These are phyloP conservation scores for Belonocnema kinseyi DNA, from an alignment of 1,140 invertebrate species.

Conservation along the genomic window DNA sequence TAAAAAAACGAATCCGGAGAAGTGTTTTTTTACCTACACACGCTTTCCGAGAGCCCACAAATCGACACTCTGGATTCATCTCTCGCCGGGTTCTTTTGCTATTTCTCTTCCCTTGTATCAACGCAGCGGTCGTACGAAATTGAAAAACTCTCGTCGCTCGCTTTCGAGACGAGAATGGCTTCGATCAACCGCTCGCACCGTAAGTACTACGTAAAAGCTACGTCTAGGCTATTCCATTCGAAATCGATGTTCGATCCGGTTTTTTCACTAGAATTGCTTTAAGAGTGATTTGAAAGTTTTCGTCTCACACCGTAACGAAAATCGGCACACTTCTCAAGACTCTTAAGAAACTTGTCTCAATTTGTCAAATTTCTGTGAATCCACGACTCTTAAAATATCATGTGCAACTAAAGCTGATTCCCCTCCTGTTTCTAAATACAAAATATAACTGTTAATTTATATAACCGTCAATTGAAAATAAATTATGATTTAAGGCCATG, in stretches of 20 bases:
- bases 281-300: not conserved
- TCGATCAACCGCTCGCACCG: constrained; percentile 7
- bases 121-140: not conserved
- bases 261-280: not conserved
- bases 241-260: constrained; percentile 9
- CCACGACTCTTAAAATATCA: no score
- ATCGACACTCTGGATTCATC: not conserved
- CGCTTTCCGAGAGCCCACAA: not conserved
- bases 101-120: not conserved
- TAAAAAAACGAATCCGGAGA: not conserved
- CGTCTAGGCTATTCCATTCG: not conserved
- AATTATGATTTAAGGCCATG: no score
- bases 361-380: no score
- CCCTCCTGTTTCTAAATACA: no score
- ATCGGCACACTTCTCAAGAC: not conserved
- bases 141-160: constrained; percentile 5
- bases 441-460: no score
- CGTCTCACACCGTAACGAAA: not conserved
- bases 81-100: not conserved
- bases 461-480: no score
- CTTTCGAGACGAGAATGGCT: not conserved
- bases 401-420: no score
- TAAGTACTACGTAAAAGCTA: not conserved
- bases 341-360: no score
- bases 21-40: not conserved